Percentiles rank a stretch among this genome's conserved stretches.
Evolutionary conservation across 2,888 invertebrate genomes (phyloP).

Genomic region (Pyrrhosoma nymphula): DNA sequence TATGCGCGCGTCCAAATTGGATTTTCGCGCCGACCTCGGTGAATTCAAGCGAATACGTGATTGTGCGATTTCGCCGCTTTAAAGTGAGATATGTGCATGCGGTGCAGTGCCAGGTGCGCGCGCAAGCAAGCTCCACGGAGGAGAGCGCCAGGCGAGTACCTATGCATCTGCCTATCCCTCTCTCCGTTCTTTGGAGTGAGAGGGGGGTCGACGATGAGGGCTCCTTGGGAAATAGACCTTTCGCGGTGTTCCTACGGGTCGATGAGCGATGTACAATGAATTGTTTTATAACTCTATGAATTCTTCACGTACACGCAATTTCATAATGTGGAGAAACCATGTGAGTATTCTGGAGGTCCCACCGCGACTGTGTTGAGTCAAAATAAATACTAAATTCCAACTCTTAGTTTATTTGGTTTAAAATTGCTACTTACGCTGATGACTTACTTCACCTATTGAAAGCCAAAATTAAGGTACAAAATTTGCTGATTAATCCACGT

Average conservation of each 20-base stretch:
- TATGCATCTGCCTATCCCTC: background rate
- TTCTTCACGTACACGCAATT: background rate
- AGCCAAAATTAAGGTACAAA: too few species aligned
- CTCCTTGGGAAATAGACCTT: background rate
- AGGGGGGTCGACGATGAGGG: background rate
- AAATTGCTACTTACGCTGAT: too few species aligned
- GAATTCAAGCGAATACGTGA: constrained; percentile 31
- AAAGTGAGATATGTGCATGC: background rate
- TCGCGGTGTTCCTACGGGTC: background rate
- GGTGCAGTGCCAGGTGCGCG: background rate
- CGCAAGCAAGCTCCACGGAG: background rate
- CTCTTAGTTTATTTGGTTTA: too few species aligned
- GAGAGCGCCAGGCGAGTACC: background rate
- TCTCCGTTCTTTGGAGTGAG: too few species aligned
- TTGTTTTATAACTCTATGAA: background rate
- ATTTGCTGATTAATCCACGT: too few species aligned
- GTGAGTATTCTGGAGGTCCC: background rate
- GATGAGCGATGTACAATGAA: background rate
- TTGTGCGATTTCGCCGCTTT: constrained; percentile 10
- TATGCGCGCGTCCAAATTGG: constrained; percentile 20
- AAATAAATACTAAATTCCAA: too few species aligned
- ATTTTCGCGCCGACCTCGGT: constrained; percentile 16
- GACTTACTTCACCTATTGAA: too few species aligned
- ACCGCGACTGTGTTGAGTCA: too few species aligned
- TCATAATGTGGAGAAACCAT: background rate